Percentiles rank a stretch among this genome's conserved stretches.
phyloP scores from a whole-genome alignment of 2,113 vertebrate species.

The Xenotilapia caudafasciata region DNA sequence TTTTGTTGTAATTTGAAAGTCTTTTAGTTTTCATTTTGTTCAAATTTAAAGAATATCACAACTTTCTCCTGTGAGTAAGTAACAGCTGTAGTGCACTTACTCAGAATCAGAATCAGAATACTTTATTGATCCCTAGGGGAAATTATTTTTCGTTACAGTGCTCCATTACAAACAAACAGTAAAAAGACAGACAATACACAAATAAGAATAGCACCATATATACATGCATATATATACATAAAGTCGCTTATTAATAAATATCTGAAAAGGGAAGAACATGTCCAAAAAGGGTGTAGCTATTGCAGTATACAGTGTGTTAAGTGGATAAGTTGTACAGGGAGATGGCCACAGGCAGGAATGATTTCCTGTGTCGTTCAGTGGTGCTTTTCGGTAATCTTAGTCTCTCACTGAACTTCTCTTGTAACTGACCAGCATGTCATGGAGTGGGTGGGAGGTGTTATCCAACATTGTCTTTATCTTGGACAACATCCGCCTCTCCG shows the following conservation, averaged over 20 bases:
- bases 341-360: neutral
- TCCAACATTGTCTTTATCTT: neutral
- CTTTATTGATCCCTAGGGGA: neutral
- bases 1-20: neutral
- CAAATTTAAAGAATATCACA: neutral
- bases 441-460: neutral
- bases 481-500: neutral
- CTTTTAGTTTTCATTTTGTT: neutral
- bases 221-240: neutral
- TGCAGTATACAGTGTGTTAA: neutral
- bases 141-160: neutral
- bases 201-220: neutral
- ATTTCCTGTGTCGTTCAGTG: neutral
- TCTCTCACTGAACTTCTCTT: neutral
- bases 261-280: neutral
- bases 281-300: neutral
- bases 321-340: accelerated
- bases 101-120: neutral
- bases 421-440: neutral
- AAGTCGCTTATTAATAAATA: neutral
- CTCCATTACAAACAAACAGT: neutral
- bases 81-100: neutral
- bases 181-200: neutral
- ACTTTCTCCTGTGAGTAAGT: neutral
- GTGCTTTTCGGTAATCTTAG: neutral